A percentile compares a stretch with the other conserved stretches of the same genome.
Conservation (phyloP, 1,140 invertebrate species). For the Cephus cinctus region DNA sequence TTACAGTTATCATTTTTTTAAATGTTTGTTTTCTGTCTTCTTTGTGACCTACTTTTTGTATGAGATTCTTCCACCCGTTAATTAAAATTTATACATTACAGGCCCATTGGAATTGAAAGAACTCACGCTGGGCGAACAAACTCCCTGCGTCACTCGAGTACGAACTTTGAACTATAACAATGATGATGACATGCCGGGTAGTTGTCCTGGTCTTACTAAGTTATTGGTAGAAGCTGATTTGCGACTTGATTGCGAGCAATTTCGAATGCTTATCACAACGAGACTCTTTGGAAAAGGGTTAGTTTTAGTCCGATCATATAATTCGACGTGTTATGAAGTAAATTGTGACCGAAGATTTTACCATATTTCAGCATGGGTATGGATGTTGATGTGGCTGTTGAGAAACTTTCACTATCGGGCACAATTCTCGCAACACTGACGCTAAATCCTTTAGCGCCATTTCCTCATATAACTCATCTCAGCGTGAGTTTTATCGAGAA, state of each 20-base stretch:
- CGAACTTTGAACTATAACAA: constrained; percentile 42
- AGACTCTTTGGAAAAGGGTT: constrained; percentile 57
- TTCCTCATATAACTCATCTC: constrained; percentile 58
- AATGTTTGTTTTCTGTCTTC: background rate
- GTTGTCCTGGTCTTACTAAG: constrained; percentile 34
- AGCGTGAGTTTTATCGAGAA: constrained; percentile 58
- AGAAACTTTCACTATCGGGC: constrained; percentile 56
- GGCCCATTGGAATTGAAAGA: constrained; percentile 46
- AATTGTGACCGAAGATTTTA: constrained; percentile 5
- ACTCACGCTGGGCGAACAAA: constrained; percentile 50
- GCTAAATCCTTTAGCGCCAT: constrained; percentile 56
- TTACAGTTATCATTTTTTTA: background rate
- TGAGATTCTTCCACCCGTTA: no score
- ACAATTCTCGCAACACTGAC: constrained; percentile 53
- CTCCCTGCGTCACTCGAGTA: constrained; percentile 48
- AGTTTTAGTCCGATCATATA: constrained; percentile 11
- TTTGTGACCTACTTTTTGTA: no score
- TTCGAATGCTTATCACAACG: constrained; percentile 57
- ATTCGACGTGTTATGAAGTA: constrained; percentile 1
- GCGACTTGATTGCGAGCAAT: constrained; percentile 56
- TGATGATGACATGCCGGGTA: constrained; percentile 29
- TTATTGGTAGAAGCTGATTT: constrained; percentile 57
- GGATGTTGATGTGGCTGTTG: constrained; percentile 55
- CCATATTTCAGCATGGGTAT: constrained; percentile 46
- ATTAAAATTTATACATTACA: no score